These are phyloP conservation scores for Champsocephalus gunnari DNA, from an alignment of 2,797 vertebrate genomes.

Conservation along the genomic window DNA sequence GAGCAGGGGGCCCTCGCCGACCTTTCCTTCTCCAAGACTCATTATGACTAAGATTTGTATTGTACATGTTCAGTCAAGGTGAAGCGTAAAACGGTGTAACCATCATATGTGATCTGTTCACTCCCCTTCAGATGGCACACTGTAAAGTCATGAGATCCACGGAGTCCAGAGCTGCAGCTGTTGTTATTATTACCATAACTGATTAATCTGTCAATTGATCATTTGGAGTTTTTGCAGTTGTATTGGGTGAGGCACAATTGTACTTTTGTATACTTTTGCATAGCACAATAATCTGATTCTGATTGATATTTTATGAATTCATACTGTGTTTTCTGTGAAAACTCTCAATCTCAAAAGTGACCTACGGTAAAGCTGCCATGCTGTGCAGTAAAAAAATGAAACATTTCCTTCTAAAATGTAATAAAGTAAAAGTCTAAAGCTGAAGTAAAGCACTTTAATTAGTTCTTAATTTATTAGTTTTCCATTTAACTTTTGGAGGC, in stretches of 20 bases:
- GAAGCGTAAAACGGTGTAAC: constrained; percentile 13
- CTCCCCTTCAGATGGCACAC: constrained; percentile 1
- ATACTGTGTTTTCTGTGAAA: neutral
- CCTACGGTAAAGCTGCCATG: too few relatives aligned
- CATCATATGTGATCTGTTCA: neutral
- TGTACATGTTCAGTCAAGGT: constrained; percentile 49
- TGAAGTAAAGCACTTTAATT: neutral
- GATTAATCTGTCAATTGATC: neutral
- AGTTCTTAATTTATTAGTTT: neutral
- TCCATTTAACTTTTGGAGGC: too few relatives aligned
- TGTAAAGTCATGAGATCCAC: neutral
- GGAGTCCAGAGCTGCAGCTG: neutral
- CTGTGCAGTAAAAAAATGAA: neutral
- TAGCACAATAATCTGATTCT: neutral
- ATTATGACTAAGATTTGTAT: constrained; percentile 30
- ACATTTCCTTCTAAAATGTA: neutral
- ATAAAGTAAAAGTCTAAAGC: neutral
- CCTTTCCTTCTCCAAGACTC: constrained; percentile 27
- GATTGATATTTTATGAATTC: neutral
- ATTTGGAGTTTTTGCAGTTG: neutral
- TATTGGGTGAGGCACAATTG: neutral
- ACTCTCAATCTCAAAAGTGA: neutral
- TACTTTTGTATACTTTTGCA: neutral
- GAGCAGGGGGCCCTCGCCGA: constrained; percentile 32
- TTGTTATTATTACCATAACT: neutral